phyloP scores from a whole-genome alignment of 2,797 vertebrate species.

The Dendrocincla tyrannina region DNA sequence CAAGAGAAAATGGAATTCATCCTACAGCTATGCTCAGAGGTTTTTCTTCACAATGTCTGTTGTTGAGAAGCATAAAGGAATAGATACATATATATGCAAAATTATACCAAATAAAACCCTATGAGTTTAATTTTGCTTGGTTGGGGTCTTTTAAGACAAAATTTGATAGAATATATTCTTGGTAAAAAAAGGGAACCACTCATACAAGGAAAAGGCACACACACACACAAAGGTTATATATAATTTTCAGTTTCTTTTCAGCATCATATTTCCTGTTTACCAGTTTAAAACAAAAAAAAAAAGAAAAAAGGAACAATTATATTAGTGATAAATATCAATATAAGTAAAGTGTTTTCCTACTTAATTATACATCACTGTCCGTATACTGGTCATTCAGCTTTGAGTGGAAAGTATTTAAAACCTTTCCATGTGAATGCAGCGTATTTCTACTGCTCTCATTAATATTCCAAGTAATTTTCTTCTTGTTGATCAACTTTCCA shows the following conservation, averaged over 20 bases:
- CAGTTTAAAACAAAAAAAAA: neutral
- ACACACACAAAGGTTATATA: neutral
- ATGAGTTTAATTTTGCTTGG: neutral
- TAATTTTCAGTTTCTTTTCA: neutral
- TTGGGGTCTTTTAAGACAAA: neutral
- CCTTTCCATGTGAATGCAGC: neutral
- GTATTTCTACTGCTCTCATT: neutral
- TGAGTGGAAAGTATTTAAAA: neutral
- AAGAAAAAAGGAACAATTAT: neutral
- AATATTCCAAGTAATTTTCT: slow-evolving; percentile 11
- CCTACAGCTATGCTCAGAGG: neutral
- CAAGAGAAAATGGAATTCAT: neutral
- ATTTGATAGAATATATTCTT: neutral
- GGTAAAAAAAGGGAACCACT: neutral
- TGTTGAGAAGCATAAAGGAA: neutral
- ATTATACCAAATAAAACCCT: neutral
- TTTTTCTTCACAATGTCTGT: neutral
- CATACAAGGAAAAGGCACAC: neutral
- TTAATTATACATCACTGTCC: neutral
- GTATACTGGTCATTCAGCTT: neutral
- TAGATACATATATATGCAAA: neutral
- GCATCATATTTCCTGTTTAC: neutral
- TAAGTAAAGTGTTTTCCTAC: neutral
- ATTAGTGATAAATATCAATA: neutral
- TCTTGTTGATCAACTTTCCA: neutral